phyloP scores from a whole-genome alignment of 1,140 invertebrate genomes.

The Agrypnia vestita region DNA sequence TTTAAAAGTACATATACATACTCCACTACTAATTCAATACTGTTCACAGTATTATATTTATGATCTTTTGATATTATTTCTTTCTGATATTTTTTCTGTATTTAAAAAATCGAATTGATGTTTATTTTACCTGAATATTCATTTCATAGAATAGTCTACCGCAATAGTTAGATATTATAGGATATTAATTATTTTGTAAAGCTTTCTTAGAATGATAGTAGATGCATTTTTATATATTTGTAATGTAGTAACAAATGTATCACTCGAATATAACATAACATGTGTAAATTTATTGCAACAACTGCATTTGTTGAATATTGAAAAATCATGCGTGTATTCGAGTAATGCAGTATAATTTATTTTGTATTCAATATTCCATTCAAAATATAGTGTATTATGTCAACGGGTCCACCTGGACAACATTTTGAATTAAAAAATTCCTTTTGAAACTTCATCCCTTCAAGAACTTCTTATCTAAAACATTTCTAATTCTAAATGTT shows the following conservation, averaged over 20 bases:
- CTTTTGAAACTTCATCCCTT: background rate
- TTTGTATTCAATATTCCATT: no score
- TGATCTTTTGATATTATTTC: background rate
- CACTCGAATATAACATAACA: no score
- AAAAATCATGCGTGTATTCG: no score
- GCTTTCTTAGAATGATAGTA: slow-evolving; percentile 24
- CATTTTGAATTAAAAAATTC: no score
- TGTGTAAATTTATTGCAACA: no score
- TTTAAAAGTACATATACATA: no score
- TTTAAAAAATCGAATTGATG: background rate
- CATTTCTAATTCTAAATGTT: background rate
- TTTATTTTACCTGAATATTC: background rate
- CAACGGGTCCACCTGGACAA: no score
- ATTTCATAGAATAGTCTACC: slow-evolving; percentile 21
- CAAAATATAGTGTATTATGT: no score
- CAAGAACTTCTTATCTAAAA: background rate
- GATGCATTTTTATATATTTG: slow-evolving; percentile 31
- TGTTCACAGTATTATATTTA: slow-evolving; percentile 11
- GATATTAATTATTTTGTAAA: slow-evolving; percentile 30
- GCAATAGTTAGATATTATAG: slow-evolving; percentile 28
- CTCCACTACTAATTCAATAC: background rate
- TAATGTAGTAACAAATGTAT: slow-evolving; percentile 22
- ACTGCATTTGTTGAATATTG: no score
- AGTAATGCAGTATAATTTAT: no score
- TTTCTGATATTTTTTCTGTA: background rate